Conservation (phyloP, 2,888 invertebrate genomes). For the Lasius platythorax region DNA sequence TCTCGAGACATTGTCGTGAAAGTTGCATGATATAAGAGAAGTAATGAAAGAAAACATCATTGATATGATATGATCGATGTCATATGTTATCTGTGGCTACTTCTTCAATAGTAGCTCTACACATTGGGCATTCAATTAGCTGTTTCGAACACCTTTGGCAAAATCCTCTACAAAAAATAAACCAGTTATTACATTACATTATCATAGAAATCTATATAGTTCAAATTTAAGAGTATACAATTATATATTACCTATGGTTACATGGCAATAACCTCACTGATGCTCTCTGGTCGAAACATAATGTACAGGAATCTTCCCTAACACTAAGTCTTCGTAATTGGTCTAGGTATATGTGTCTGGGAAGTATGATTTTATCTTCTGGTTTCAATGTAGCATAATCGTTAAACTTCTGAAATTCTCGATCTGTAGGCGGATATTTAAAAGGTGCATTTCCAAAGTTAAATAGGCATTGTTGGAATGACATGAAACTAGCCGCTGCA, state of each 20-base stretch:
- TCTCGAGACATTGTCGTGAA: slow-evolving; percentile 67
- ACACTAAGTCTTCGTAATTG: slow-evolving; percentile 91
- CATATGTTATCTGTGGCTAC: slow-evolving; percentile 86
- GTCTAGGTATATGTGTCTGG: slow-evolving; percentile 93
- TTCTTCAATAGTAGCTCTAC: slow-evolving; percentile 90
- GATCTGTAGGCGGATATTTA: slow-evolving; percentile 90
- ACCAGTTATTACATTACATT: slow-evolving; percentile 12
- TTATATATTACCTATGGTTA: slow-evolving; percentile 90
- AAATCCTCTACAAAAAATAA: slow-evolving; percentile 89
- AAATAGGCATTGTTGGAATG: slow-evolving; percentile 97
- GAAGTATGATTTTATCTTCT: slow-evolving; percentile 93
- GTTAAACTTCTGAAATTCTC: slow-evolving; percentile 91
- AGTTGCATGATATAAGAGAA: slow-evolving; percentile 66
- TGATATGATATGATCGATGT: slow-evolving; percentile 78
- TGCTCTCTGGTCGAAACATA: slow-evolving; percentile 94
- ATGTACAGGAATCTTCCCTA: slow-evolving; percentile 93
- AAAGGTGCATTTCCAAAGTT: slow-evolving; percentile 96
- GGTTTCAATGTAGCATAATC: slow-evolving; percentile 91
- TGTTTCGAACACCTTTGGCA: slow-evolving; percentile 93
- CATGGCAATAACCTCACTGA: slow-evolving; percentile 93
- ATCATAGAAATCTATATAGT: neutral
- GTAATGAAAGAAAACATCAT: slow-evolving; percentile 68
- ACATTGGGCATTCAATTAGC: slow-evolving; percentile 95
- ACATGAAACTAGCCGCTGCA: slow-evolving; percentile 98
- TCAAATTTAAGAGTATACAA: slow-evolving; percentile 29